These are phyloP conservation scores for Germaria angustata DNA, from an alignment of 2,888 invertebrate species.

Conservation along the genomic window DNA sequence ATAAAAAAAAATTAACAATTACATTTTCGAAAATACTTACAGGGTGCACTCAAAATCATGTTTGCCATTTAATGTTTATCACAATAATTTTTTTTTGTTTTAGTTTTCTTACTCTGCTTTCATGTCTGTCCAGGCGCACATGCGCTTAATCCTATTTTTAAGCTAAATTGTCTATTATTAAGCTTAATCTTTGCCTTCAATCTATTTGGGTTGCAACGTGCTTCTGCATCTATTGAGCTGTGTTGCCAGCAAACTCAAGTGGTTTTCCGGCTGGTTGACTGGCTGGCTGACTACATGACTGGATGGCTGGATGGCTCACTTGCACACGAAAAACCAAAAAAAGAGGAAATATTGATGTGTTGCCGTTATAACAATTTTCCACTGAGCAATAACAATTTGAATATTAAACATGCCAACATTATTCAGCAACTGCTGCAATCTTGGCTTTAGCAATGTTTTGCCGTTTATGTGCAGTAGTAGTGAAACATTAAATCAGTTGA, in stretches of 20 bases:
- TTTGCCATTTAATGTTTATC: neutral
- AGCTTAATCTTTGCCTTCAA: slow-evolving; percentile 66
- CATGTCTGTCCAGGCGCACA: slow-evolving; percentile 63
- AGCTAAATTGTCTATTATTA: slow-evolving; percentile 68
- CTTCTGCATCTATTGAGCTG: slow-evolving; percentile 58
- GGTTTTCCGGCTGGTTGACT: slow-evolving; percentile 4
- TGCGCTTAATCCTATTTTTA: slow-evolving; percentile 66
- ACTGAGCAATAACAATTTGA: slow-evolving; percentile 68
- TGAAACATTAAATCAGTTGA: slow-evolving; percentile 55
- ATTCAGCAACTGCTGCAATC: slow-evolving; percentile 43
- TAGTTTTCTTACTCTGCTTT: slow-evolving; percentile 13
- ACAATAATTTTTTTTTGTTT: neutral
- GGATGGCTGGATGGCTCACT: slow-evolving; percentile 37
- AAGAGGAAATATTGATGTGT: slow-evolving; percentile 47
- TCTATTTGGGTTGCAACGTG: slow-evolving; percentile 66
- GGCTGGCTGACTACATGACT: slow-evolving; percentile 10
- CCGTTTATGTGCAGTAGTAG: slow-evolving; percentile 30
- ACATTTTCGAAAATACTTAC: too few relatives aligned
- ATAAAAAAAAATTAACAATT: too few relatives aligned
- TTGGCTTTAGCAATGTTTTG: slow-evolving; percentile 32
- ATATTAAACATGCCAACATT: slow-evolving; percentile 65
- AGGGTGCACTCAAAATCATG: neutral
- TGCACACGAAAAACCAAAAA: slow-evolving; percentile 11
- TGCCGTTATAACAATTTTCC: slow-evolving; percentile 68
- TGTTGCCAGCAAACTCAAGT: slow-evolving; percentile 35